Base-by-base conservation (phyloP, 2,888 invertebrate species). In the Clitarchus hookeri region DNA sequence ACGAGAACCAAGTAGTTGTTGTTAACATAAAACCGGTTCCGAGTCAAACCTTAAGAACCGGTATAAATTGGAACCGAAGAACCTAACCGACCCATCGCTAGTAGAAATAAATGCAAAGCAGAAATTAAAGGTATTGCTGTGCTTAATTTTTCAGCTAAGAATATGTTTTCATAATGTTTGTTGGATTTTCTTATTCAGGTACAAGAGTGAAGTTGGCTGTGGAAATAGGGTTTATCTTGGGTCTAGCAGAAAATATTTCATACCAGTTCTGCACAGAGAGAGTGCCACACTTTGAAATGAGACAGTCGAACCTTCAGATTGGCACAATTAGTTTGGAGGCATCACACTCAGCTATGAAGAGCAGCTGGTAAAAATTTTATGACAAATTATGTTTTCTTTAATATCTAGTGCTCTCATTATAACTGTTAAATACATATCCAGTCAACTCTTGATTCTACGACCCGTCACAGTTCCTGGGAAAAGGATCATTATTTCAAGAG, bases 171-270 rank as follows among this genome's bases (percentile, higher is more conserved):
- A 4, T 36, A 36, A 36, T 36, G 36, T 36, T 36, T 36, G 36
- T 36, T 36, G 36, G 84, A 9, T 85, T 44, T 86, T 83, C 53
- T 78, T 86, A 94, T n/a, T 91, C 93, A 88, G 94, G 92, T 86
- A 92, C 94, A 85, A 94, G 96, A 90, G 90, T 96, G 85, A 92
- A 93, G 89, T 90, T 97, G 44, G 95, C 97, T 0, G 94, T 94
- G 88, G 94, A 95, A 88, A 95, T 98, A 85, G 97, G 96, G 16
- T 65, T 65, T 8, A 19, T 65, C 65, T 65, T 65, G 65, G 65
- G 65, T 65, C n/a, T 65, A 8, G 65, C 65, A 65, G 65, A 65
- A 65, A 65, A 65, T n/a, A 65, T 65, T 65, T 65, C 65, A 65
- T 65, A 65, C 65, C 65, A 65, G 16, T 65, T 65, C 23, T 65